phyloP scores from a whole-genome alignment of 2,888 invertebrate genomes.

The Cylindroiulus punctatus region DNA sequence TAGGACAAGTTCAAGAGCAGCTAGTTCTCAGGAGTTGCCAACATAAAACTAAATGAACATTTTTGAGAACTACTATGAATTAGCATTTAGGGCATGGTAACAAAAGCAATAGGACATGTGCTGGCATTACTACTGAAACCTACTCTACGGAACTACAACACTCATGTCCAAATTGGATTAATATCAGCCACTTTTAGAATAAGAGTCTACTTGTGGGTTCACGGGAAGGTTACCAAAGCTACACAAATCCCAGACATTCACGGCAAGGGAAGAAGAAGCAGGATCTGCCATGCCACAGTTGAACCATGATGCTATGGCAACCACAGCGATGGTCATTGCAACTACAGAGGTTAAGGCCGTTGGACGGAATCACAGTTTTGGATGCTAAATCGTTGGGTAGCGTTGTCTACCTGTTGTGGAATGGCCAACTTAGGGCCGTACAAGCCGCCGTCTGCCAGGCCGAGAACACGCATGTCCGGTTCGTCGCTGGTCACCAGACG shows the following conservation, averaged over 20 bases:
- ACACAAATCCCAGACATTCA: not conserved
- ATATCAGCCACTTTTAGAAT: too few species aligned
- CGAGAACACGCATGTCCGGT: constrained; percentile 54
- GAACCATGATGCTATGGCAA: not conserved
- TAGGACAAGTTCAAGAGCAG: not conserved
- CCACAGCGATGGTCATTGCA: not conserved
- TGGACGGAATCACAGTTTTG: not conserved
- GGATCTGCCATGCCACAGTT: not conserved
- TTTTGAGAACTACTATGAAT: too few species aligned
- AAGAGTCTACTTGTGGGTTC: too few species aligned
- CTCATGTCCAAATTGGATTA: too few species aligned
- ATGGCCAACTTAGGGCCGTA: constrained; percentile 47
- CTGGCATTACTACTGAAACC: too few species aligned
- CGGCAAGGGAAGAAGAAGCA: not conserved
- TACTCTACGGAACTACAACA: too few species aligned
- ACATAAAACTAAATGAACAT: not conserved
- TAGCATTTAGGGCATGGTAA: too few species aligned
- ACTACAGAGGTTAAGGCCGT: not conserved
- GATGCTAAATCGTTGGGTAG: constrained; percentile 27
- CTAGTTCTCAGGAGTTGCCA: not conserved
- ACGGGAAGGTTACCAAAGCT: not conserved
- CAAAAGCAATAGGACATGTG: too few species aligned
- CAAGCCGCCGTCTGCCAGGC: constrained; percentile 51
- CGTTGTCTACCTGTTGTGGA: constrained; percentile 50
- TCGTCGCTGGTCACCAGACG: constrained; percentile 54